Conservation (phyloP, 2,888 invertebrate species). For the Drosophila falleni region DNA sequence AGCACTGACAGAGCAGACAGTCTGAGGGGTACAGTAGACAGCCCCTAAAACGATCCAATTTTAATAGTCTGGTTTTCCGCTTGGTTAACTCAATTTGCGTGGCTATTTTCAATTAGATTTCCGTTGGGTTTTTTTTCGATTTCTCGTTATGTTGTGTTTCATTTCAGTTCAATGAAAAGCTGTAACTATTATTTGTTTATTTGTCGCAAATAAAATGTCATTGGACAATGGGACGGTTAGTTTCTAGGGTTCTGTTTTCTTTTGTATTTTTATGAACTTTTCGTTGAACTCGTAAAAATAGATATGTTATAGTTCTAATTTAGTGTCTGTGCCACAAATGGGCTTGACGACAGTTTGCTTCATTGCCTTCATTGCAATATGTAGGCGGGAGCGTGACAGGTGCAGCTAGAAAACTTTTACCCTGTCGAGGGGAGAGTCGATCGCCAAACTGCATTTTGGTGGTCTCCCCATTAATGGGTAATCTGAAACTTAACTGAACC, state of each 20-base stretch:
- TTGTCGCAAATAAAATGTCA: conserved; percentile 74
- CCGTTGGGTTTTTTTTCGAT: conserved; percentile 43
- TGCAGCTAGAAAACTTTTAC: conserved; percentile 38
- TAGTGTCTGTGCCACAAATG: conserved; percentile 67
- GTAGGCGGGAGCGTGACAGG: conserved; percentile 57
- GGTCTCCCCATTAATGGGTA: conserved; percentile 32
- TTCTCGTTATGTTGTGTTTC: conserved; percentile 27
- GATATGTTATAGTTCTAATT: conserved; percentile 74
- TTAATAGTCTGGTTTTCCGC: conserved; percentile 82
- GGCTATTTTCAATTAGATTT: conserved; percentile 81
- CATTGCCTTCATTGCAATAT: conserved; percentile 5
- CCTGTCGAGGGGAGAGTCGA: background rate
- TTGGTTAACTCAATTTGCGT: conserved; percentile 81
- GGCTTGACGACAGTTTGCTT: conserved; percentile 64
- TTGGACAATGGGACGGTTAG: conserved; percentile 30
- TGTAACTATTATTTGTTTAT: conserved; percentile 69
- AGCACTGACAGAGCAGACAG: conserved; percentile 8
- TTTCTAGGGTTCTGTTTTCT: conserved; percentile 38
- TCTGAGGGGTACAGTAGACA: conserved; percentile 16
- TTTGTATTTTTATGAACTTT: conserved; percentile 51
- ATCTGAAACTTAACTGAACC: conserved; percentile 44
- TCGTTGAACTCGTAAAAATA: conserved; percentile 74
- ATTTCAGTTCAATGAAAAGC: conserved; percentile 44
- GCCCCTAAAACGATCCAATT: conserved; percentile 54
- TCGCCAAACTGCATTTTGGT: conserved; percentile 45